Base-by-base conservation (phyloP, 1,140 invertebrate genomes). In the Drosophila oshimai region DNA sequence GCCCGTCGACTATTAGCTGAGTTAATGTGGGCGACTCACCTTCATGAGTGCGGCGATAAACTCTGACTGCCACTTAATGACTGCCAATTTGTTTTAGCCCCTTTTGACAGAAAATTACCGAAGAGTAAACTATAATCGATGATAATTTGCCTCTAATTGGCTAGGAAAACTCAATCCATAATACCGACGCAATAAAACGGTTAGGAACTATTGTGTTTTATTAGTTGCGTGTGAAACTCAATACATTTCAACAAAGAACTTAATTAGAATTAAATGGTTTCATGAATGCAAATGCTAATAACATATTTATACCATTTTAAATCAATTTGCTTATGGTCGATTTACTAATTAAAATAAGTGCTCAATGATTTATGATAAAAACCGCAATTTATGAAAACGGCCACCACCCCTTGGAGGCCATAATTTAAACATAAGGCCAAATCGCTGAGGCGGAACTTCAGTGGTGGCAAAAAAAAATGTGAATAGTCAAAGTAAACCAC, bases 101-200 rank as follows among this genome's bases (percentile, higher is more conserved):
- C 46, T 37, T 9, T 10, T 39, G 33, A 49, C 17, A 12, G 55
- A 20, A 74, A 74, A 74, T 80, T 70, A 22, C 41, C 47, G 24
- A 24, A 12, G 44, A 13, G 12, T 20, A 6, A 60, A 55, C 44
- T 50, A 51, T 78, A 55, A 77, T 72, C 65, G 44, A 61, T 42
- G 47, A 22, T 51, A 58, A 55, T 71, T 58, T 28, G 28, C 13
- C 20, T 4, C 17, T 60, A 70, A 78, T 62, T 80, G 29, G 15
- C 20, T 13, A 6, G n/a, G 28, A 20, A 9, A 36, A 36, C 24
- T 18, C 10, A 4, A 17, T 67, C 7, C 10, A 51, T 53, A 42
- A 37, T 62, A 20, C 60, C n/a, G n/a, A 28, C 7, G 12, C 10
- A 7, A 7, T 1, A 5, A 18, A 9, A 3, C 2, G n/a, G 13